Evolutionary conservation across 2,797 vertebrate genomes (phyloP).

Genomic region (Pangasius larnaudii): DNA sequence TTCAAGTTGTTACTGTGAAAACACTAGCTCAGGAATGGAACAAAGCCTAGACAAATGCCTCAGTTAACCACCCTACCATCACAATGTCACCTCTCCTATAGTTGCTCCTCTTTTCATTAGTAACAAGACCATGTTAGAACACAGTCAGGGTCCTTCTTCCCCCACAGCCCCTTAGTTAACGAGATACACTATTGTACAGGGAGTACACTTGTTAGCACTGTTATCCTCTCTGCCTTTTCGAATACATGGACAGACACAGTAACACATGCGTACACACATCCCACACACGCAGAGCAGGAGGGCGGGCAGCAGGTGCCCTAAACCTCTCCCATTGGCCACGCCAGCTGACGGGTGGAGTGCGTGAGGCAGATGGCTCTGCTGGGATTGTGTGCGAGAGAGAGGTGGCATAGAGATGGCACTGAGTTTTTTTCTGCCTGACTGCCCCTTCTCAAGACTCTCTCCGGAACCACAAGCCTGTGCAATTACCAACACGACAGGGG

Average conservation of each 20-base stretch:
- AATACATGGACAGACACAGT: constrained; percentile 37
- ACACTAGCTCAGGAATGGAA: constrained; percentile 51
- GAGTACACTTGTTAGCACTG: constrained; percentile 78
- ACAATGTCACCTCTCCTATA: constrained; percentile 73
- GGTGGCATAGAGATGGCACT: constrained; percentile 98
- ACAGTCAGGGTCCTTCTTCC: constrained; percentile 77
- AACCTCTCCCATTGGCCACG: constrained; percentile 82
- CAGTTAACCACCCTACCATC: constrained; percentile 72
- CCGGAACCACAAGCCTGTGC: constrained; percentile 88
- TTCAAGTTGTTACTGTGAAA: neutral
- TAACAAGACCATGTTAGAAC: constrained; percentile 58
- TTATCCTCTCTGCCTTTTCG: constrained; percentile 59
- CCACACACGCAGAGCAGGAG: constrained; percentile 74
- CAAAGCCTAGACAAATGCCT: constrained; percentile 63
- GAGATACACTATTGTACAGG: constrained; percentile 81
- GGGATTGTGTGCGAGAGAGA: constrained; percentile 87
- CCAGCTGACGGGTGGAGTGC: constrained; percentile 92
- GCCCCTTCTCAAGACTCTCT: constrained; percentile 92
- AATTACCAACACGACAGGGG: constrained; percentile 96
- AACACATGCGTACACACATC: constrained; percentile 14
- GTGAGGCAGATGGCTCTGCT: constrained; percentile 93
- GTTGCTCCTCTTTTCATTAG: constrained; percentile 64
- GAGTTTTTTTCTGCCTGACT: constrained; percentile 93
- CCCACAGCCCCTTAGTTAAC: constrained; percentile 72
- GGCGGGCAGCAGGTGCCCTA: constrained; percentile 91